Evolutionary conservation across 2,797 vertebrate species (phyloP).

Genomic region (Smutsia temminckii): DNA sequence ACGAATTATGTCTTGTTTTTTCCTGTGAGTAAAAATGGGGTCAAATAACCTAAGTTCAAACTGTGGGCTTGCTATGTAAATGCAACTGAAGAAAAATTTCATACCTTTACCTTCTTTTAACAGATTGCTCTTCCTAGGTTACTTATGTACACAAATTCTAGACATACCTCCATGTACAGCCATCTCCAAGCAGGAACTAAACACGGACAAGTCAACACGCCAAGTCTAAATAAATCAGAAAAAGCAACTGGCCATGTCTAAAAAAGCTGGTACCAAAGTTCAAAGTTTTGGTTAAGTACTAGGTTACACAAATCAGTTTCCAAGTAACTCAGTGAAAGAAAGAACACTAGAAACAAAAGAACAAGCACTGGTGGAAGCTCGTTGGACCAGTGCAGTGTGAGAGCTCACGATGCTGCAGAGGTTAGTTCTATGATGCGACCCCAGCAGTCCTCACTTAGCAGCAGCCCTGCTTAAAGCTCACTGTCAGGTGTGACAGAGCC

Average conservation of each 20-base stretch:
- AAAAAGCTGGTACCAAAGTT: neutral
- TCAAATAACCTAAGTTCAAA: neutral
- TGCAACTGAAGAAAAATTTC: neutral
- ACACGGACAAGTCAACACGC: neutral
- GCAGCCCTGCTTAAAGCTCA: neutral
- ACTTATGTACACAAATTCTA: neutral
- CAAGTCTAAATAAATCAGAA: neutral
- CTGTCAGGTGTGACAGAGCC: neutral
- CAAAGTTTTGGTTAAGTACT: constrained; percentile 13
- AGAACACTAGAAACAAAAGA: neutral
- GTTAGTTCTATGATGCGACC: neutral
- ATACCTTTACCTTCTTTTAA: neutral
- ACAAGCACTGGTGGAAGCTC: neutral
- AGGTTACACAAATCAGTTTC: neutral
- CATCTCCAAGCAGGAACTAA: neutral
- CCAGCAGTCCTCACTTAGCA: neutral
- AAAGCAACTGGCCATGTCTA: neutral
- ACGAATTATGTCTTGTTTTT: neutral
- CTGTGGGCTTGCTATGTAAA: neutral
- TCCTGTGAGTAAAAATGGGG: neutral
- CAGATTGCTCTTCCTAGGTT: neutral
- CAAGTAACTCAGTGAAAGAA: neutral
- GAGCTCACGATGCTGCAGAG: neutral
- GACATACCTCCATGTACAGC: neutral
- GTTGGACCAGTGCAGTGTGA: neutral